phyloP scores from a whole-genome alignment of 2,888 invertebrate species.

The Lithophane socia region DNA sequence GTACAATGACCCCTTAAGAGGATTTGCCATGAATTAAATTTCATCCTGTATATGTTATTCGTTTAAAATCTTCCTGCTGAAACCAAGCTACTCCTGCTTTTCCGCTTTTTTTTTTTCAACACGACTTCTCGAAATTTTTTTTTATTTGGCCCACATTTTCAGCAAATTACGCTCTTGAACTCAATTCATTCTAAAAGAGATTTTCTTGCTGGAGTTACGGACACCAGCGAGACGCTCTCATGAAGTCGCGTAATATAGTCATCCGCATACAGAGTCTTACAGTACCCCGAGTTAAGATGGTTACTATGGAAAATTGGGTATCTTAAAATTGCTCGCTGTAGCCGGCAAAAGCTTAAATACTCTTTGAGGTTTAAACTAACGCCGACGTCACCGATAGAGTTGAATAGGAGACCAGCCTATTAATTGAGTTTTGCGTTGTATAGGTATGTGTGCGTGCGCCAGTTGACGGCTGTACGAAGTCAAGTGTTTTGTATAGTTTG shows the following conservation, averaged over 20 bases:
- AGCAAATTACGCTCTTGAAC: too few species aligned
- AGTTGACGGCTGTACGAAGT: conserved; percentile 17
- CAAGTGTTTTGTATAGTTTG: conserved; percentile 25
- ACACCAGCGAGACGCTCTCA: not conserved
- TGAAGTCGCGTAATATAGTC: not conserved
- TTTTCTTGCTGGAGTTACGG: too few species aligned
- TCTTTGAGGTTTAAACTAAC: not conserved
- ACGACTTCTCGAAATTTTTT: too few species aligned
- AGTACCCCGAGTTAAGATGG: not conserved
- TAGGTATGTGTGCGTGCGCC: conserved; percentile 5
- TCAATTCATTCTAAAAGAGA: too few species aligned
- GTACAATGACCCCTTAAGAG: too few species aligned
- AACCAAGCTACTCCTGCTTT: too few species aligned
- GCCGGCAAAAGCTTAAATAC: not conserved
- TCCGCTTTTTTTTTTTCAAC: too few species aligned
- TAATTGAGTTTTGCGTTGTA: not conserved
- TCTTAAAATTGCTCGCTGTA: not conserved
- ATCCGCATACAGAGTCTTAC: not conserved
- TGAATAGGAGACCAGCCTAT: not conserved
- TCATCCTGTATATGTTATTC: too few species aligned
- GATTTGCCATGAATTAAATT: too few species aligned
- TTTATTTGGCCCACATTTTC: too few species aligned
- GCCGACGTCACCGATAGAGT: not conserved
- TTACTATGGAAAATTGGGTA: conserved; percentile 2
- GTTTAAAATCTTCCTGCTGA: too few species aligned